These are phyloP conservation scores for Drosophila borealis DNA, from an alignment of 2,888 invertebrate species.

Conservation along the genomic window DNA sequence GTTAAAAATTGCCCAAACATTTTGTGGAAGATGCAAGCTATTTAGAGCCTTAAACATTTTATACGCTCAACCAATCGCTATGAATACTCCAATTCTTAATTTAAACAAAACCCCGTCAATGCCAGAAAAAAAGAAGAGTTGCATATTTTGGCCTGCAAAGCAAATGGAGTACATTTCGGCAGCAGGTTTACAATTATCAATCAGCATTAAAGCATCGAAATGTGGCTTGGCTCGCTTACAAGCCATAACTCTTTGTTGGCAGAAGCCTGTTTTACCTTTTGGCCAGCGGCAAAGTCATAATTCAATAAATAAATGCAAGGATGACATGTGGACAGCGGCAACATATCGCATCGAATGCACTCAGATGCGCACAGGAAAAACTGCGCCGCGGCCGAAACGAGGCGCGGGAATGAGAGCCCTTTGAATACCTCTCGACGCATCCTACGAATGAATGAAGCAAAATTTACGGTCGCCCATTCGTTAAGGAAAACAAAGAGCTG, in stretches of 20 bases:
- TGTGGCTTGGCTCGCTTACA: constrained; percentile 34
- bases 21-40: background rate
- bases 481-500: constrained; percentile 62
- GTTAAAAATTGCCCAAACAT: too few species aligned
- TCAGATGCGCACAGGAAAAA: constrained; percentile 61
- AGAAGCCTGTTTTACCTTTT: constrained; percentile 25
- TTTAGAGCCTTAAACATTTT: background rate
- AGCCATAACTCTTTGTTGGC: constrained; percentile 46
- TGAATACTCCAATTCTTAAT: background rate
- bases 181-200: constrained; percentile 39
- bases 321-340: constrained; percentile 80
- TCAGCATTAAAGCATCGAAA: constrained; percentile 47
- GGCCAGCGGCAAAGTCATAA: constrained; percentile 65
- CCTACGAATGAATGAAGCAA: constrained; percentile 67
- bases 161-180: background rate
- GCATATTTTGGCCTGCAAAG: background rate
- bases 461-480: constrained; percentile 71
- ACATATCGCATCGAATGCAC: constrained; percentile 80
- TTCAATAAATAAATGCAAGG: constrained; percentile 82
- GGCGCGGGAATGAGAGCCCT: constrained; percentile 6
- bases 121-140: background rate
- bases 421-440: constrained; percentile 33
- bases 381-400: constrained; percentile 1
- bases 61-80: background rate
- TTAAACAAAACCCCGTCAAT: background rate